These are phyloP conservation scores for Chrysoperla carnea DNA, from an alignment of 1,140 invertebrate genomes.

Conservation along the genomic window DNA sequence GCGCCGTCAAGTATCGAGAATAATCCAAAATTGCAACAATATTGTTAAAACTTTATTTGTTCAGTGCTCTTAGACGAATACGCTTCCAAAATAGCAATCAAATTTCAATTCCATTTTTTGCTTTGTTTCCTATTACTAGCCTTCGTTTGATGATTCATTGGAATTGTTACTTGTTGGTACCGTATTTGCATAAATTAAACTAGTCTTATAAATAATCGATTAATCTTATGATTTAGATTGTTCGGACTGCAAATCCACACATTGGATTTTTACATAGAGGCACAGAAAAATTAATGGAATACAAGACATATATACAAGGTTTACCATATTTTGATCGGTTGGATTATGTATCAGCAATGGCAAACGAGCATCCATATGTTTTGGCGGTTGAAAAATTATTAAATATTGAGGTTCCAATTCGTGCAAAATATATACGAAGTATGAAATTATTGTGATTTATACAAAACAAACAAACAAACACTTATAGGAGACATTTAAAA, in stretches of 20 bases:
- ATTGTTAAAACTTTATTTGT: too few relatives aligned
- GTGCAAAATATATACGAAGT: conserved; percentile 71
- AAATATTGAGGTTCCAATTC: conserved; percentile 43
- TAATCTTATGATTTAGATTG: background rate
- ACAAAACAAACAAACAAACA: conserved; percentile 1
- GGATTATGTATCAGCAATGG: conserved; percentile 73
- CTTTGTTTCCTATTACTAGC: too few relatives aligned
- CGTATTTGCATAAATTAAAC: too few relatives aligned
- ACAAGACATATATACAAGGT: conserved; percentile 67
- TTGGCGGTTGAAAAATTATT: conserved; percentile 65
- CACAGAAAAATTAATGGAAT: conserved; percentile 70
- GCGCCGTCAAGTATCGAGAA: too few relatives aligned
- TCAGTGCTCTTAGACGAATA: too few relatives aligned
- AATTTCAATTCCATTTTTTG: too few relatives aligned
- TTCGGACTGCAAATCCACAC: conserved; percentile 17
- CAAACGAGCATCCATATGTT: conserved; percentile 57
- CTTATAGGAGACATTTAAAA: too few relatives aligned
- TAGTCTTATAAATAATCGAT: too few relatives aligned
- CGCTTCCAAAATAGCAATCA: too few relatives aligned
- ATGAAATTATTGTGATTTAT: conserved; percentile 14
- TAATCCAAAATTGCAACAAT: too few relatives aligned
- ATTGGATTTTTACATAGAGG: conserved; percentile 35
- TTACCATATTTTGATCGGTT: conserved; percentile 71
- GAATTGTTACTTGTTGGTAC: too few relatives aligned
- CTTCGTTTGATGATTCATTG: too few relatives aligned